Evolutionary conservation across 2,113 vertebrate species (phyloP).

Genomic region (Varanus komodoensis): DNA sequence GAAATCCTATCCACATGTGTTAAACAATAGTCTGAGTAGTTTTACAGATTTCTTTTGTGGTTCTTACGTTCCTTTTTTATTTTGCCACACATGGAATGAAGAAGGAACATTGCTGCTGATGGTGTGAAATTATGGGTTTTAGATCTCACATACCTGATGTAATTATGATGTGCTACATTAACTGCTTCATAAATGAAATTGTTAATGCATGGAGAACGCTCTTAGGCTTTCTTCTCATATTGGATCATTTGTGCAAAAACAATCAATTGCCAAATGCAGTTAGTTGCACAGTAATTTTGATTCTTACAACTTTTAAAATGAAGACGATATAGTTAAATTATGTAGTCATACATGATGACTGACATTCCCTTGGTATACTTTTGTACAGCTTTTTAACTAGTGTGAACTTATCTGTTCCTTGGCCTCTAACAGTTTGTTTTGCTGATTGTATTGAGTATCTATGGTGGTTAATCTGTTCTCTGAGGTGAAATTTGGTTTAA

Average conservation of each 20-base stretch:
- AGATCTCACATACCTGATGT: background rate
- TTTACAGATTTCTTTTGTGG: background rate
- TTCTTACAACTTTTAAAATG: background rate
- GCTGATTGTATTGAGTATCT: background rate
- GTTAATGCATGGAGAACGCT: background rate
- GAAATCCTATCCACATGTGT: background rate
- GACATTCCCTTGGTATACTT: background rate
- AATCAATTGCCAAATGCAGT: background rate
- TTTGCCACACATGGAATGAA: background rate
- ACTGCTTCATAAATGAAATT: background rate
- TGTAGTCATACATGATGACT: background rate
- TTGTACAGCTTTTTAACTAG: background rate
- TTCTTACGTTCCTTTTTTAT: background rate
- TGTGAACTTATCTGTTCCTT: background rate
- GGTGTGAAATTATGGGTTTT: background rate
- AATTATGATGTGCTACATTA: background rate
- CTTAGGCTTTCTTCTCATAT: background rate
- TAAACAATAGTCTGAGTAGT: background rate
- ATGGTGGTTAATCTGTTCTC: background rate
- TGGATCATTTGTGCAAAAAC: background rate
- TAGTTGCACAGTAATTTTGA: background rate
- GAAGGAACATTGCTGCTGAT: background rate
- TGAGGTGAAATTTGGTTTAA: background rate
- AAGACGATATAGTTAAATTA: background rate
- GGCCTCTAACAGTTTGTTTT: background rate